Base-by-base conservation (phyloP, 2,888 invertebrate species). In the Maniola hyperantus region DNA sequence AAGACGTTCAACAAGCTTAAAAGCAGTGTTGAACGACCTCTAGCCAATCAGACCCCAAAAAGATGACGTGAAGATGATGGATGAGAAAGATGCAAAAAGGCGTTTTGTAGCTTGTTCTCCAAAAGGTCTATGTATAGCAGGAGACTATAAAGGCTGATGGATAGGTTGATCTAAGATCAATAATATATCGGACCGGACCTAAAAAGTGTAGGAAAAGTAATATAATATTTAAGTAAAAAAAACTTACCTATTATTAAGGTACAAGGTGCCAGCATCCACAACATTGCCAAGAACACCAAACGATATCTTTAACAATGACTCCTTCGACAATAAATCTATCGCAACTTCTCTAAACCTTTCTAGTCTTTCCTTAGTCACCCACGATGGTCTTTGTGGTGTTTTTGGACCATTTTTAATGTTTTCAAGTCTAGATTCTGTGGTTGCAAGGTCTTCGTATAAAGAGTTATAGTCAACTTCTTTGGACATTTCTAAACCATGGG, bases 201-300 rank as follows among this genome's bases (percentile, higher is more conserved):
- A 2, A 26, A 26, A 26, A 26, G 4, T 26, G 26, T 26, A 26
- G 26, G 26, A 26, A 26, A 26, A 2, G 2, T 26, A 26, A 26
- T 26, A 26, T 26, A 26, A 4, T 26, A 26, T 26, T 26, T 26
- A 26, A 26, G 4, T 26, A 2, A 26, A 26, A 26, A 26, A 26
- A 55, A 20, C 5, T 74, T 72, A 92, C 92, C 87, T 89, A 64
- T 77, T 85, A 76, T 92, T 91, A 61, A 91, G 77, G 71, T 88
- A 90, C 70, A 92, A 71, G 0, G 91, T 92, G 0, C 85, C 83
- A 65, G 84, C 90, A 73, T 93, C 93, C 0, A 91, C 84, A 5
- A 82, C 60, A 71, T 93, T 92, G 42, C 78, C 82, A 7, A 91
- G 42, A 0, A 86, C 46, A 0, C 88, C 88, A 75, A 93, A 92